Evolutionary conservation across 1,140 invertebrate species (phyloP).

Genomic region (Bombus waltoni): DNA sequence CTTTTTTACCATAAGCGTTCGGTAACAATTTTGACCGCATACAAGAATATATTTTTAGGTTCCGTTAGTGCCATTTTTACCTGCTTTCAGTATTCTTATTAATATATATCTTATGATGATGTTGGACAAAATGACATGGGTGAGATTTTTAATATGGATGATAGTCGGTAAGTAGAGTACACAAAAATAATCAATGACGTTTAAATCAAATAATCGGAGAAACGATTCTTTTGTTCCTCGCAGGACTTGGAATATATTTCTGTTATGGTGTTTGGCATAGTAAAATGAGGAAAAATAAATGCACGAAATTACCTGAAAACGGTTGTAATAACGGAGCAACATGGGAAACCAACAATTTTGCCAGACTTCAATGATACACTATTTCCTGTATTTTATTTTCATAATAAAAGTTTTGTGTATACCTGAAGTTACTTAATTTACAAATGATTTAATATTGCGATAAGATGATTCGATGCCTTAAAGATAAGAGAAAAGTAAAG

Average conservation of each 20-base stretch:
- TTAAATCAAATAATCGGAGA: background rate
- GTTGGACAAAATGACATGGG: slow-evolving; percentile 86
- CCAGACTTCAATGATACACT: slow-evolving; percentile 3
- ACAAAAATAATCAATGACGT: no score
- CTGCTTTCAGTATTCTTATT: slow-evolving; percentile 86
- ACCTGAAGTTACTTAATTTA: slow-evolving; percentile 1
- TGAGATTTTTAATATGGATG: slow-evolving; percentile 87
- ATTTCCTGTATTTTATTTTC: background rate
- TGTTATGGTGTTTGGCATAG: slow-evolving; percentile 72
- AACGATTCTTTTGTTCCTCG: background rate
- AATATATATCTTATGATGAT: slow-evolving; percentile 89
- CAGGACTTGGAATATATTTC: slow-evolving; percentile 73
- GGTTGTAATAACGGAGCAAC: background rate
- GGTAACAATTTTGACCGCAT: background rate
- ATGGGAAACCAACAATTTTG: background rate
- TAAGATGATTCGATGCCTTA: background rate
- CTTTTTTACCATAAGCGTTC: background rate
- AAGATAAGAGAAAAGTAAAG: background rate
- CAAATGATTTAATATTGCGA: background rate
- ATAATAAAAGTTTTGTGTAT: slow-evolving; percentile 11
- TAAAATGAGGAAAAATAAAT: slow-evolving; percentile 35
- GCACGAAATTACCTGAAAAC: background rate
- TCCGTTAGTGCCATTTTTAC: slow-evolving; percentile 88
- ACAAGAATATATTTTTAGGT: slow-evolving; percentile 78
- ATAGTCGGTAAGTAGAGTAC: slow-evolving; percentile 55